Percentiles rank a stretch among this genome's conserved stretches.
Evolutionary conservation across 2,113 vertebrate species (phyloP).

Genomic region (Cynoglossus semilaevis): DNA sequence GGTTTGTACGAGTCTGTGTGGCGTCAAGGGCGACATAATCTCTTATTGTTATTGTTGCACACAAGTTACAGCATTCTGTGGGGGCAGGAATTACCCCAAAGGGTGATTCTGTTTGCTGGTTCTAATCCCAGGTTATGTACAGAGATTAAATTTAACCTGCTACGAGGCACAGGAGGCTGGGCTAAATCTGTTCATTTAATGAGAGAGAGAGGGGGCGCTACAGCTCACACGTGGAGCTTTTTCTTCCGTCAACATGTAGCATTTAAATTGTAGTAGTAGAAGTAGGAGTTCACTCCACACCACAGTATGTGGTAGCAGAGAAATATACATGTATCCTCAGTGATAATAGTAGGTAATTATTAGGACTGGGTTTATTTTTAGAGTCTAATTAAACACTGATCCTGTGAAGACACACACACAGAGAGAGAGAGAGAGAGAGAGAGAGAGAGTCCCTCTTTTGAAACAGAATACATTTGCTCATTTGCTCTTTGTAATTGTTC

Average conservation of each 20-base stretch:
- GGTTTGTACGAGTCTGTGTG: slow-evolving; percentile 1
- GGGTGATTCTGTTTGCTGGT: slow-evolving; percentile 29
- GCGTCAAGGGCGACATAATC: slow-evolving; percentile 40
- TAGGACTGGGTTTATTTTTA: slow-evolving; percentile 44
- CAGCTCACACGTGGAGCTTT: not conserved
- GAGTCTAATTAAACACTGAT: slow-evolving; percentile 4
- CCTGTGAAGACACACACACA: too few species aligned
- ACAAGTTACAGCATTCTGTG: slow-evolving; percentile 30
- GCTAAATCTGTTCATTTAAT: not conserved
- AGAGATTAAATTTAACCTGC: slow-evolving; percentile 30
- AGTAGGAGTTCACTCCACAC: too few species aligned
- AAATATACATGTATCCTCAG: slow-evolving; percentile 9
- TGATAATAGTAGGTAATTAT: slow-evolving; percentile 42
- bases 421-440: too few species aligned
- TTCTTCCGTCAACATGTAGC: slow-evolving; percentile 7
- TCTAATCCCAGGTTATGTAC: slow-evolving; percentile 6
- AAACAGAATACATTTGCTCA: too few species aligned
- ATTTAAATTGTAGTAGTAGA: too few species aligned
- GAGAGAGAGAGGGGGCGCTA: slow-evolving; percentile 8
- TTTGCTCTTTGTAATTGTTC: slow-evolving; percentile 4
- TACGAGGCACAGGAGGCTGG: slow-evolving; percentile 6
- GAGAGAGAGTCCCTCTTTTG: too few species aligned
- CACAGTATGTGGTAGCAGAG: not conserved
- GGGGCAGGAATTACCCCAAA: slow-evolving; percentile 34
- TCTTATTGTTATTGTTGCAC: slow-evolving; percentile 27